Base-by-base conservation (phyloP, 2,888 invertebrate genomes). In the Leptura quadrifasciata region DNA sequence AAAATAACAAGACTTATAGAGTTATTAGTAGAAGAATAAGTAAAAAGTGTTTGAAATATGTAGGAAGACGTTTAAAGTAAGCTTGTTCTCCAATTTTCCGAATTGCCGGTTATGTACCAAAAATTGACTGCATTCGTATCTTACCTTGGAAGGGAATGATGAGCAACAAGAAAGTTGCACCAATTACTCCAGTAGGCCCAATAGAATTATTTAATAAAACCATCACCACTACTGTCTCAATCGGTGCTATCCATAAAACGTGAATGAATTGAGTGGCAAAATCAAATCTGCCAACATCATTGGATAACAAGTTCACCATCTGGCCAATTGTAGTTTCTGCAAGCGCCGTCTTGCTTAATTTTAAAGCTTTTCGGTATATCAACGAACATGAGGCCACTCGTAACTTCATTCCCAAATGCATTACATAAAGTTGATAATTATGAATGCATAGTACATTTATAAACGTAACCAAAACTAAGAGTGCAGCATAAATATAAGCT, bases 341-440 rank as follows among this genome's bases (percentile, higher is more conserved):
- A 21, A 76, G 67, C 10, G 76, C 70, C n/a, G 67, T 52, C 24
- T 65, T 95, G 72, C 95, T 96, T 47, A 97, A 89, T 79, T 91
- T 90, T 17, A 88, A 78, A 9, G 87, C 82, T 81, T 97, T 97
- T 86, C 96, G 92, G 87, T 96, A 97, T 76, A 97, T 93, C 27
- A 97, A 90, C 0, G 95, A 94, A 84, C 96, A 96, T 85, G 94
- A 94, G 0, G 95, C 95, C 0, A 97, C 92, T 10, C 97, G 90
- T 86, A 96, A 92, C 88, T 95, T 93, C 95, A 96, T 95, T 65
- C 97, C 96, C 88, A 95, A 92, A 84, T 95, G 94, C 71, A 94
- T 91, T n/a, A 95, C 93, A 17, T 93, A 94, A 91, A 97, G 93
- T 93, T 97, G 96, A 86, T 95, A 97, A 0, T 95, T 95, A 89